These are phyloP conservation scores for Macrotrachela quadricornifera DNA, from an alignment of 1,140 invertebrate species.

Conservation along the genomic window DNA sequence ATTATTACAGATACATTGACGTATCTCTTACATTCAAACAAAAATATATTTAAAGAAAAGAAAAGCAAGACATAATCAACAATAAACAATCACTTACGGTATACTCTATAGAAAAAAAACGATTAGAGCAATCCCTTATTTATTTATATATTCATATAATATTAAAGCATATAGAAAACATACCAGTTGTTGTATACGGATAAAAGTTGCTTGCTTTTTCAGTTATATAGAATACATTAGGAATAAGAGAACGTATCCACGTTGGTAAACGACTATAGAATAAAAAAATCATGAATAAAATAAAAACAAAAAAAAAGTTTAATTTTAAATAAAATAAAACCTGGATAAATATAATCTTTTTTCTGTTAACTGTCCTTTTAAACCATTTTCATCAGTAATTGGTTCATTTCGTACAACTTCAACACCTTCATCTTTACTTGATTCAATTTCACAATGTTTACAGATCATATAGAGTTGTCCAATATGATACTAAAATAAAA, in stretches of 20 bases:
- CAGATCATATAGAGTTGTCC: conserved; percentile 85
- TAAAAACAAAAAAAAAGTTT: conserved; percentile 8
- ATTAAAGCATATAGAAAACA: too few species aligned
- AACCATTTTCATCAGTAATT: conserved; percentile 53
- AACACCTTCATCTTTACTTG: conserved; percentile 66
- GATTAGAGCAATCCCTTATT: too few species aligned
- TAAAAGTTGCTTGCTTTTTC: conserved; percentile 89
- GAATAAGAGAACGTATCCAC: conserved; percentile 64
- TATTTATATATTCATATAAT: too few species aligned
- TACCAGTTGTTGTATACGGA: conserved; percentile 57
- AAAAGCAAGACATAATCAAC: neutral
- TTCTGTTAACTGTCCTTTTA: conserved; percentile 65
- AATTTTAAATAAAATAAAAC: conserved; percentile 35
- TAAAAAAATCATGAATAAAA: neutral
- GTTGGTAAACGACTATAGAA: conserved; percentile 39
- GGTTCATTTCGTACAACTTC: conserved; percentile 63
- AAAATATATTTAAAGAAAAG: neutral
- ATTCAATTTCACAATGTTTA: conserved; percentile 69
- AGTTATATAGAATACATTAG: conserved; percentile 70
- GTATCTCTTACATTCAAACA: neutral
- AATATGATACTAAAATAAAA: too few species aligned
- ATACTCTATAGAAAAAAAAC: neutral
- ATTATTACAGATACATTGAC: neutral
- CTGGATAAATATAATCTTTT: conserved; percentile 71
- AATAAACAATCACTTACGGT: neutral